Percentiles rank a stretch among this genome's conserved stretches.
phyloP scores from a whole-genome alignment of 1,140 invertebrate genomes.

The Pogonomyrmex barbatus region DNA sequence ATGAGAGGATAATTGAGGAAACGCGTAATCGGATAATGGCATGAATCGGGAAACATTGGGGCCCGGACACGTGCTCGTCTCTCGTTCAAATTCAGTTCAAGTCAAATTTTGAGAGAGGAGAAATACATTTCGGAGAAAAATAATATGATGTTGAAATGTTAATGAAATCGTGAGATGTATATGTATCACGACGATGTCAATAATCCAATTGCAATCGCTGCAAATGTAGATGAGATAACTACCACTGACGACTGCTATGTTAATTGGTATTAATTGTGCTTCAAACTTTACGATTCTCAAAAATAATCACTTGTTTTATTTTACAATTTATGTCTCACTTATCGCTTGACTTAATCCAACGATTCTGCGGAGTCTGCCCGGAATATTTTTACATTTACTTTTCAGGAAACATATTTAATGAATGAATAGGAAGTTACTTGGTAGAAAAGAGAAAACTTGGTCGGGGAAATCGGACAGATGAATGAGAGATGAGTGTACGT shows the following conservation, averaged over 20 bases:
- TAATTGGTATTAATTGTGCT: background rate
- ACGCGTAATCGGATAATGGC: conserved; percentile 6
- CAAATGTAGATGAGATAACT: conserved; percentile 1
- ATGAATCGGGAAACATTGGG: background rate
- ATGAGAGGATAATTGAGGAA: conserved; percentile 36
- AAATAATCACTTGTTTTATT: background rate
- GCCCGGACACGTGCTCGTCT: background rate
- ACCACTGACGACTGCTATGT: background rate
- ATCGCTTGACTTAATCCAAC: background rate
- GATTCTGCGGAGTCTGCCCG: background rate
- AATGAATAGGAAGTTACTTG: background rate
- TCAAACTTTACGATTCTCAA: background rate
- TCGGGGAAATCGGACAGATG: background rate
- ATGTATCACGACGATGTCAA: background rate
- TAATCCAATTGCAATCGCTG: background rate
- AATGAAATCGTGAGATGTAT: background rate
- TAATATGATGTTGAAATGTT: conserved; percentile 2
- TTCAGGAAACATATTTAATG: background rate
- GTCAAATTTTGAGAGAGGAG: background rate
- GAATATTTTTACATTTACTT: background rate
- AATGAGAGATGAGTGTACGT: conserved; percentile 8
- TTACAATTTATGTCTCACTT: background rate
- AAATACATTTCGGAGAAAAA: conserved; percentile 8
- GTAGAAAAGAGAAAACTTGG: background rate
- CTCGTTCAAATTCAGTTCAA: background rate